Evolutionary conservation across 2,888 invertebrate species (phyloP).

Genomic region (Terebella lapidaria): DNA sequence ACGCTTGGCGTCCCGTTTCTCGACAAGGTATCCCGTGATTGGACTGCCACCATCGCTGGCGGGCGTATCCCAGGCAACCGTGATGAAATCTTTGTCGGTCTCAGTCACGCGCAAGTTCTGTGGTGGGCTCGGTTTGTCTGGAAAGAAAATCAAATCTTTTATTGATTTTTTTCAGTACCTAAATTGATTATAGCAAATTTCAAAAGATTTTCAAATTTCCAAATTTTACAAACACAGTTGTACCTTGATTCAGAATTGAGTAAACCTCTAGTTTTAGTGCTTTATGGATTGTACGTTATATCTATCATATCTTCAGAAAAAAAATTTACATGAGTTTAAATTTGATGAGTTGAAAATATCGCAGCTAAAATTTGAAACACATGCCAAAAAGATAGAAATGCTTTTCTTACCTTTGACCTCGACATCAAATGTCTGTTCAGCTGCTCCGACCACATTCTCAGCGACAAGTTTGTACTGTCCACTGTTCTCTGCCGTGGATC

Average conservation of each 20-base stretch:
- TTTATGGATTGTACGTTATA: too few relatives aligned
- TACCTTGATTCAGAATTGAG: too few relatives aligned
- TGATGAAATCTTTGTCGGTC: constrained; percentile 34
- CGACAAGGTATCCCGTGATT: constrained; percentile 37
- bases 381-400: too few relatives aligned
- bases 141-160: not conserved
- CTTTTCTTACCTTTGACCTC: constrained; percentile 64
- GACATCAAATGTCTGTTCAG: constrained; percentile 62
- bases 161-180: not conserved
- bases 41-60: constrained; percentile 49
- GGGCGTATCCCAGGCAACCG: constrained; percentile 53
- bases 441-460: constrained; percentile 74
- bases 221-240: too few relatives aligned
- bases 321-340: too few relatives aligned
- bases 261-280: too few relatives aligned
- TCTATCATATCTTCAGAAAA: too few relatives aligned
- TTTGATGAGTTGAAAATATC: too few relatives aligned
- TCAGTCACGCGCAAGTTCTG: constrained; percentile 34
- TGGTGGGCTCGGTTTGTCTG: constrained; percentile 47
- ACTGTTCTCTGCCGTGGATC: constrained; percentile 71
- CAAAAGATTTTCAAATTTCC: too few relatives aligned
- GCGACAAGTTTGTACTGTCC: constrained; percentile 81
- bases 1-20: constrained; percentile 22
- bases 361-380: too few relatives aligned
- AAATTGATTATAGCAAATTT: too few relatives aligned